Evolutionary conservation across 1,140 invertebrate species (phyloP).

Genomic region (Drosophila dunni): DNA sequence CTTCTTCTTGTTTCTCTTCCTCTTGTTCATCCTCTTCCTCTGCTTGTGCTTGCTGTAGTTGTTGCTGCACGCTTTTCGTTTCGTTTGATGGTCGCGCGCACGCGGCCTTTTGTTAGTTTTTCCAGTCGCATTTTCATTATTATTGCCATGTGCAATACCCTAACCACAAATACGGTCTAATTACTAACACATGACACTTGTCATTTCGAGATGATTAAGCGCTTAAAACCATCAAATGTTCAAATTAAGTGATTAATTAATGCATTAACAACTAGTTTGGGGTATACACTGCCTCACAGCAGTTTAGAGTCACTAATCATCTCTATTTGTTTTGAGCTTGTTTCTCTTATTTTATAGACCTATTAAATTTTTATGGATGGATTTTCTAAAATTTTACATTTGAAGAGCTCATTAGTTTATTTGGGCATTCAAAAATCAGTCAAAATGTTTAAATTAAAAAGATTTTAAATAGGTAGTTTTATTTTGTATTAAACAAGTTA

Average conservation of each 20-base stretch:
- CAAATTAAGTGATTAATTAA: neutral
- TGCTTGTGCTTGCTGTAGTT: constrained; percentile 44
- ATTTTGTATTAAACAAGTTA: no score
- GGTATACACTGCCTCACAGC: no score
- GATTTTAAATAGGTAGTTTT: neutral
- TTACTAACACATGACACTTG: constrained; percentile 29
- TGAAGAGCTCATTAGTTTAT: no score
- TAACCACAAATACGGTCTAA: constrained; percentile 34
- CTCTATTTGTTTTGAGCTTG: no score
- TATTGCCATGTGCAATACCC: constrained; percentile 35
- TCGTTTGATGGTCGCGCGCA: constrained; percentile 77
- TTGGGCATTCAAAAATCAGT: no score
- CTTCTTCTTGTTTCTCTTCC: constrained; percentile 34
- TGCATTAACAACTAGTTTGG: neutral
- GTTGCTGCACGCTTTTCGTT: constrained; percentile 77
- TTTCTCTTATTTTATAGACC: no score
- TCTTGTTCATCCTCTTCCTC: constrained; percentile 30
- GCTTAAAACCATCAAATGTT: neutral
- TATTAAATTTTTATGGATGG: no score
- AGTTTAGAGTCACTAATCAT: no score
- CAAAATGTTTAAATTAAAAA: no score
- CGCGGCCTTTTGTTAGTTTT: constrained; percentile 81
- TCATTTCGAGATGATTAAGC: constrained; percentile 11
- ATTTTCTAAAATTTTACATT: no score
- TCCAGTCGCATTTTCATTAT: constrained; percentile 61